Conservation (phyloP, 2,113 vertebrate genomes). For the Triplophysa dalaica region DNA sequence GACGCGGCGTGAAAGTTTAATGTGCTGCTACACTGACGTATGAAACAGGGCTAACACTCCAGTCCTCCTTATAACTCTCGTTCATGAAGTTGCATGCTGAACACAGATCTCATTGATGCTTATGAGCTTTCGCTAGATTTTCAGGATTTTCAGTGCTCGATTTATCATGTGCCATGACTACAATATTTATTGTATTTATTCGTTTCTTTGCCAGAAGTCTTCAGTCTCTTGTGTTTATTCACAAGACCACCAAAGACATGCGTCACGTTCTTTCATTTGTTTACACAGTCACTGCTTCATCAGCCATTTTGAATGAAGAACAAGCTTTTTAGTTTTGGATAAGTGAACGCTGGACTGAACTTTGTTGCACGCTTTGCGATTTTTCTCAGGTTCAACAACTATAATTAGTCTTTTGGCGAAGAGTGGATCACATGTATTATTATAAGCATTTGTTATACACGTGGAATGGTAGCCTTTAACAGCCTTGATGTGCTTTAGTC, state of each 20-base stretch:
- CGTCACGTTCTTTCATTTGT: background rate
- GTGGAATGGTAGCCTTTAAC: background rate
- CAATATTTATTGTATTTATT: background rate
- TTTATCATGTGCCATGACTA: constrained; percentile 6
- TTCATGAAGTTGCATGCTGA: background rate
- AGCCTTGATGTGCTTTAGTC: background rate
- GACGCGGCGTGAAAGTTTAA: no score
- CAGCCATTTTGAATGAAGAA: background rate
- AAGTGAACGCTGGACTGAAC: background rate
- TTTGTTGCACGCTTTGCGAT: background rate
- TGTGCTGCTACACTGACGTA: no score
- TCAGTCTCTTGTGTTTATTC: background rate
- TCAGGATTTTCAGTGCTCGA: background rate
- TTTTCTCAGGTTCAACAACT: constrained; percentile 24
- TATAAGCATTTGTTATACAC: background rate
- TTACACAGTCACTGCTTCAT: background rate
- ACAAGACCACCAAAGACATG: background rate
- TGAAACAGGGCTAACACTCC: background rate
- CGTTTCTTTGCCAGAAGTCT: no score
- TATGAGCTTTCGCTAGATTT: background rate
- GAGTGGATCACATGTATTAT: background rate
- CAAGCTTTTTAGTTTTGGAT: background rate
- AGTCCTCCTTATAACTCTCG: background rate
- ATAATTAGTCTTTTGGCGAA: background rate
- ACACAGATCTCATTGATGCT: constrained; percentile 10